A percentile compares a stretch with the other conserved stretches of the same genome.
Conservation (phyloP, 2,888 invertebrate genomes). For the Limnephilus auricula region DNA sequence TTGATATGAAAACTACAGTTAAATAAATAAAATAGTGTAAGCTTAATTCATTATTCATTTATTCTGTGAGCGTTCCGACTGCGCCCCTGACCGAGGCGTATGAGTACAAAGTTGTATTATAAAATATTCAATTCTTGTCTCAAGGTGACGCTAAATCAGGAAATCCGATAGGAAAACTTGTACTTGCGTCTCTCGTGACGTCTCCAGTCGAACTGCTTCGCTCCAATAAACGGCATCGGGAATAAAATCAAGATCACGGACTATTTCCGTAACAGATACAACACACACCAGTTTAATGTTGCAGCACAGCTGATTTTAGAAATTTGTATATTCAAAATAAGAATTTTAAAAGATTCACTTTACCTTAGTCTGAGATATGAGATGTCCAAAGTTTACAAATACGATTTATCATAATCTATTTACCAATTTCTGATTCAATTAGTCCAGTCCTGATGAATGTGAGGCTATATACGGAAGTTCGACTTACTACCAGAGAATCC, state of each 20-base stretch:
- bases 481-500: too few relatives aligned
- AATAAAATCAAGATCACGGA: slow-evolving; percentile 11
- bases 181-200: slow-evolving; percentile 16
- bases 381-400: too few relatives aligned
- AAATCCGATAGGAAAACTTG: slow-evolving; percentile 15
- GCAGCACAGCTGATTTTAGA: neutral
- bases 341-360: neutral
- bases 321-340: neutral
- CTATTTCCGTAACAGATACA: slow-evolving; percentile 9
- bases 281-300: neutral
- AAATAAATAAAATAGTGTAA: neutral
- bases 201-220: neutral
- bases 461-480: too few relatives aligned
- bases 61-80: neutral
- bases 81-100: neutral
- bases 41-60: neutral
- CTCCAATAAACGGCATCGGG: neutral
- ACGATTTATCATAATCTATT: too few relatives aligned
- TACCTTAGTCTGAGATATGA: too few relatives aligned
- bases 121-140: neutral
- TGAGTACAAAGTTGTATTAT: neutral
- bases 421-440: too few relatives aligned
- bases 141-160: slow-evolving; percentile 17
- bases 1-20: neutral
- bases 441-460: too few relatives aligned